Evolutionary conservation across 2,888 invertebrate genomes (phyloP), one percentile per base, ranked within the genome.

Genomic region (Volucella inflata): DNA sequence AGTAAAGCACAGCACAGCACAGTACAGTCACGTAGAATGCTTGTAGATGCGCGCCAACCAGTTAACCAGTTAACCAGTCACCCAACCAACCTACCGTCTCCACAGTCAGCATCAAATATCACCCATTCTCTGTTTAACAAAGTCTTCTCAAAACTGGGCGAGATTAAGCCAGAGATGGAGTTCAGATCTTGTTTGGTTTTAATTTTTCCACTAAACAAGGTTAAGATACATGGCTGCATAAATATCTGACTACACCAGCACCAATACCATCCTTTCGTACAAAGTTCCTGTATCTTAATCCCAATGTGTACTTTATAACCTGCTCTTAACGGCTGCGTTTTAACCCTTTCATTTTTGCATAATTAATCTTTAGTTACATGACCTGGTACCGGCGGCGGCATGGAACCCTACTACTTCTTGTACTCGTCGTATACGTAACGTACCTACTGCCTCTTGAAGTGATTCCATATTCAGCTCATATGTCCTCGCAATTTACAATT

Each of bases 311-410:
- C 82, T 76, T 87, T 85, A 85, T 85, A 85, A 85, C 81, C 81
- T 77, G 68, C 74, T 72, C 78, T 82, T 87, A 82, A 82, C 87
- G 82, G 81, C 87, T 82, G 68, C 77, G 74, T 74, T 82, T 87
- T 78, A 82, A 87, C 87, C 87, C 87, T 87, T 72, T 87, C 78
- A 87, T 87, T 87, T 87, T 87, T 87, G 87, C 87, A 87, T 87
- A 87, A 87, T 87, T 87, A 87, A 87, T 87, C 87, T 82, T 82
- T 78, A 87, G 82, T 70, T 82, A 82, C 87, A 87, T 82, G 82
- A 77, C 87, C 87, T 65, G 76, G 75, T 75, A 42, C 10, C 12
- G 78, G 51, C 14, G 17, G n/a, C 46, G 40, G 30, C 11, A 16
- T 3, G 72, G 4, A 44, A 36, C 48, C 51, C 51, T 50, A 17